These are phyloP conservation scores for Gastracanthus pulcherrimus DNA, from an alignment of 2,888 invertebrate species.

Conservation along the genomic window DNA sequence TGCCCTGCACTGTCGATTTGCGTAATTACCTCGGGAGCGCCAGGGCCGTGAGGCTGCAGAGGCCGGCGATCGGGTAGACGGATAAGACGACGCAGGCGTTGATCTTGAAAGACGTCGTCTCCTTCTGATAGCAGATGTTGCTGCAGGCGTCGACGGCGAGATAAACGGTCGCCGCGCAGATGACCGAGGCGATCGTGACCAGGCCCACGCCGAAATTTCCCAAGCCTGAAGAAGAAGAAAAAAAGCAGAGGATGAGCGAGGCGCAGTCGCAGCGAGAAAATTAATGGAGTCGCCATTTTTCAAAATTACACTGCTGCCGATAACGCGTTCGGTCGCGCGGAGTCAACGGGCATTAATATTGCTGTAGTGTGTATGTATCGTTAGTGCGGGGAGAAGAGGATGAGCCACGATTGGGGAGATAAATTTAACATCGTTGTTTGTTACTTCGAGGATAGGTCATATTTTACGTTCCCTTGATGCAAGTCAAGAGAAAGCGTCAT, in stretches of 20 bases:
- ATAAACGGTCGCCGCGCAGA: constrained; percentile 69
- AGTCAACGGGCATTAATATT: not conserved
- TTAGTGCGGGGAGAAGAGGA: not conserved
- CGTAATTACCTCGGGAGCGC: constrained; percentile 72
- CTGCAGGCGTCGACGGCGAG: constrained; percentile 69
- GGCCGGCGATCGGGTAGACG: constrained; percentile 72
- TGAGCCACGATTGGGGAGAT: not conserved
- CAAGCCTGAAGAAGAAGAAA: constrained; percentile 66
- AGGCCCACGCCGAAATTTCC: constrained; percentile 69
- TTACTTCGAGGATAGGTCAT: not conserved
- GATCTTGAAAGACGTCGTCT: constrained; percentile 68
- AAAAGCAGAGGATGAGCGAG: not conserved
- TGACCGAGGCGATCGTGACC: constrained; percentile 67
- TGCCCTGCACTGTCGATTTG: constrained; percentile 3
- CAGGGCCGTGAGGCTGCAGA: constrained; percentile 71
- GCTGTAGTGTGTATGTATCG: not conserved
- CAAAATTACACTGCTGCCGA: constrained; percentile 13
- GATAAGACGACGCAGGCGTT: constrained; percentile 68
- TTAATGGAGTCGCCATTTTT: constrained; percentile 29
- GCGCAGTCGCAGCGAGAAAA: not conserved
- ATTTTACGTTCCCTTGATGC: not conserved
- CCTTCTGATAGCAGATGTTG: constrained; percentile 68
- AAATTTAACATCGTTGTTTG: not conserved
- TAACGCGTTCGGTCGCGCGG: not conserved
- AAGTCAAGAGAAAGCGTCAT: not conserved